Base-by-base conservation (phyloP, 2,797 vertebrate genomes). In the Semotilus atromaculatus region DNA sequence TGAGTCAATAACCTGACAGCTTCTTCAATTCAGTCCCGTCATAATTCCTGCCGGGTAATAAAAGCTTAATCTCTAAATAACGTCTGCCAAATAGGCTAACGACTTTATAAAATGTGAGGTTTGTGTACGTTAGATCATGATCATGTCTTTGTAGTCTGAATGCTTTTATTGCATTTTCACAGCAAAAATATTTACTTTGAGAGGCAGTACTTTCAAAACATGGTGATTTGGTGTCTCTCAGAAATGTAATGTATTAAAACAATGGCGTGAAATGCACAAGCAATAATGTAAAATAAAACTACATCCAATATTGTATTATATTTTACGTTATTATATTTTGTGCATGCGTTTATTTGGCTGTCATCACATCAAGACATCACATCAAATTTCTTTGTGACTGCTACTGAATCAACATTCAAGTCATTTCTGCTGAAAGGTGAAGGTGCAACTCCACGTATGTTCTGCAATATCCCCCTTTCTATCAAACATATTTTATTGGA, bases 1-100 rank as follows among this genome's bases (percentile, higher is more conserved):
- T 89, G 85, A 89, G 88, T 89, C 77, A 84, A 74, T 72, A 66
- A 62, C 21, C 31, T 16, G 16, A 73, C 62, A 16, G 73, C 48
- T 70, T 36, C 36, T 53, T 66, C n/a, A 7, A 29, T 80, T 82
- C 45, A 64, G 7, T n/a, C 53, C 26, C 43, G 45, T 81, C 48
- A 79, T 79, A 36, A 74, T 40, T 80, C 31, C 55, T 31, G 23
- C 40, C 16, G 48, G 14, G 21, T 58, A 8, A 38, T 40, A 67
- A 67, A 66, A 55, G 19, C n/a, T 3, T 21, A 83, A 75, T 40
- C 60, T 31, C 5, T 68, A 31, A 53, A 55, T 83, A 36, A 45
- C 67, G 4, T 14, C 60, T 40, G 16, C 21, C 62, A 76, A 55
- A 67, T 67, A 38, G 23, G 16, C 51, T 71, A 45, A 68, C 26